A percentile compares a stretch with the other conserved stretches of the same genome.
Evolutionary conservation across 92 coral and sea anemone species (phyloP).

Genomic region (Palythoa heliodiscus): DNA sequence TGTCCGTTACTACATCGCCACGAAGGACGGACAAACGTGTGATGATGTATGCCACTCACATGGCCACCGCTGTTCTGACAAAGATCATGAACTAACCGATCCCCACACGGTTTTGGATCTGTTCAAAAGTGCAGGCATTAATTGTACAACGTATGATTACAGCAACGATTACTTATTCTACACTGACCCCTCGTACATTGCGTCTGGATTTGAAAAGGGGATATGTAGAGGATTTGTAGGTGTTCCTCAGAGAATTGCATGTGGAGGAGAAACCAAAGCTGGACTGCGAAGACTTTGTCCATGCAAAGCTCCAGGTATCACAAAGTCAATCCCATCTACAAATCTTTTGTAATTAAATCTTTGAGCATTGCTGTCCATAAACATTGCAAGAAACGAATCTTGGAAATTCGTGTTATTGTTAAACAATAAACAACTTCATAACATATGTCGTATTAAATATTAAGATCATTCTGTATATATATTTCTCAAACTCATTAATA

Average conservation of each 20-base stretch:
- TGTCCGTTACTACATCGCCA: slow-evolving; percentile 23
- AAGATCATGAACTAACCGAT: slow-evolving; percentile 12
- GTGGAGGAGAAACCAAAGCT: slow-evolving; percentile 34
- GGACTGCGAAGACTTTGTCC: slow-evolving; percentile 42
- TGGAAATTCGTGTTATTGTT: neutral
- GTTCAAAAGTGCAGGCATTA: slow-evolving; percentile 16
- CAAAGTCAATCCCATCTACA: neutral
- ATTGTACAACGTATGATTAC: slow-evolving; percentile 34
- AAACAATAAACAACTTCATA: neutral
- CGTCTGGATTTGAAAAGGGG: slow-evolving; percentile 40
- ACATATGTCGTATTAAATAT: neutral
- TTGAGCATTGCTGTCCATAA: too few species aligned
- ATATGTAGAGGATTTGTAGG: slow-evolving; percentile 29
- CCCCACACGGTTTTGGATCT: neutral
- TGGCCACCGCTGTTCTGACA: slow-evolving; percentile 30
- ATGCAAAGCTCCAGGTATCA: slow-evolving; percentile 40
- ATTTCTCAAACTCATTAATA: too few species aligned
- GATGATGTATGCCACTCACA: slow-evolving; percentile 26
- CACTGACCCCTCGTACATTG: slow-evolving; percentile 33
- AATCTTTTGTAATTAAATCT: neutral
- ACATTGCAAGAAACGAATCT: too few species aligned
- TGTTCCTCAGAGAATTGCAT: slow-evolving; percentile 19
- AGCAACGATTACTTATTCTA: slow-evolving; percentile 40
- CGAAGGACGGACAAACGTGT: slow-evolving; percentile 25
- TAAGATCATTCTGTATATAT: too few species aligned